phyloP scores from a whole-genome alignment of 2,113 vertebrate species.

The Podarcis raffonei region DNA sequence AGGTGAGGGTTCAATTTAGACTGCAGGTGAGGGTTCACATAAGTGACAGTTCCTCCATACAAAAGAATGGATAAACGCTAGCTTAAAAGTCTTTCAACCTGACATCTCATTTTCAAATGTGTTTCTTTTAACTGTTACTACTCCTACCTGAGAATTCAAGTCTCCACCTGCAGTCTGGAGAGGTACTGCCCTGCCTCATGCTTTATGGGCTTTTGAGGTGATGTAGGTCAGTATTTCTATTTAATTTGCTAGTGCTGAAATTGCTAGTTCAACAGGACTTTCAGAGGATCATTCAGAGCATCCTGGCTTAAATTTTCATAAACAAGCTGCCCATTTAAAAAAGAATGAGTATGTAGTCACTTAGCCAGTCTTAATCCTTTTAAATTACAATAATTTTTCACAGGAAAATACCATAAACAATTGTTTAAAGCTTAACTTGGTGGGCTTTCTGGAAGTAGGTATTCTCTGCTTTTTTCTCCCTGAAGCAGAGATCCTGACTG shows the following conservation, averaged over 20 bases:
- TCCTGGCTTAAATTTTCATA: background rate
- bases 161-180: too few relatives aligned
- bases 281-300: background rate
- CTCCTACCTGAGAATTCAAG: too few relatives aligned
- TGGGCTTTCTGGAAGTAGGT: background rate
- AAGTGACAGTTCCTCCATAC: background rate
- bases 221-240: background rate
- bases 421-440: background rate
- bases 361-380: background rate
- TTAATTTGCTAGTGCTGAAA: background rate
- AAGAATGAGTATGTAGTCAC: background rate
- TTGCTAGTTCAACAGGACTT: background rate
- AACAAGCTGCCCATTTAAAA: background rate
- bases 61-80: background rate
- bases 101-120: background rate
- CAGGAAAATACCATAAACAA: background rate
- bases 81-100: background rate
- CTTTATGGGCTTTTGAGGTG: background rate
- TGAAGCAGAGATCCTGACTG: background rate
- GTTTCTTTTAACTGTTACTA: too few relatives aligned
- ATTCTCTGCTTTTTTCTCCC: conserved; percentile 47
- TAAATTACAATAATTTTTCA: background rate
- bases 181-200: too few relatives aligned
- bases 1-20: background rate
- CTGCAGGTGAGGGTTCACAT: background rate